Conservation (phyloP, 2,113 vertebrate species). For the Planiliza haematocheilus region DNA sequence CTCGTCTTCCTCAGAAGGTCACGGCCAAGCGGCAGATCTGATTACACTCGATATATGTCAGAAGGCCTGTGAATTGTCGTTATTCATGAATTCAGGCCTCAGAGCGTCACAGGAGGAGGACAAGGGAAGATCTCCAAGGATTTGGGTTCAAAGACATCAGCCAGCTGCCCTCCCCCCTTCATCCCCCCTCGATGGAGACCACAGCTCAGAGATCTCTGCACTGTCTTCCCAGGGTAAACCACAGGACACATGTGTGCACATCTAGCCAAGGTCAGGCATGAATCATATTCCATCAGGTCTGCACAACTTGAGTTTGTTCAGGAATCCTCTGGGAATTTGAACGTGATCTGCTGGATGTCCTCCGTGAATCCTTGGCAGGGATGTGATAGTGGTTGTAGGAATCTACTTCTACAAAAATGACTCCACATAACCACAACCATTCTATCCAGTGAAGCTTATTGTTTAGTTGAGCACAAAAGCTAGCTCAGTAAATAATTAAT, state of each 20-base stretch:
- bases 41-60: slow-evolving; percentile 43
- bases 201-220: slow-evolving; percentile 15
- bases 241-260: neutral
- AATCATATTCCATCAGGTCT: slow-evolving; percentile 8
- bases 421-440: too few relatives aligned
- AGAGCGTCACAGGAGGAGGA: slow-evolving; percentile 14
- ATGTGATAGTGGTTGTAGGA: too few relatives aligned
- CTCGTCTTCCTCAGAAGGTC: slow-evolving; percentile 32
- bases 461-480: too few relatives aligned
- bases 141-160: slow-evolving; percentile 52
- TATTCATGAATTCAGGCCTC: slow-evolving; percentile 60
- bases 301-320: neutral
- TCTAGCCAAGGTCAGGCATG: neutral
- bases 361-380: too few relatives aligned
- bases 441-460: too few relatives aligned
- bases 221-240: slow-evolving; percentile 25
- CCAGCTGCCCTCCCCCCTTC: neutral
- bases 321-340: neutral
- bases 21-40: neutral
- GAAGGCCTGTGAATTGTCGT: slow-evolving; percentile 38
- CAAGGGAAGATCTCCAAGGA: slow-evolving; percentile 34
- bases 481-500: too few relatives aligned
- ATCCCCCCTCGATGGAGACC: neutral
- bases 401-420: too few relatives aligned
- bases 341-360: too few relatives aligned